These are phyloP conservation scores for Archivesica marissinica DNA, from an alignment of 1,140 invertebrate species.

Conservation along the genomic window DNA sequence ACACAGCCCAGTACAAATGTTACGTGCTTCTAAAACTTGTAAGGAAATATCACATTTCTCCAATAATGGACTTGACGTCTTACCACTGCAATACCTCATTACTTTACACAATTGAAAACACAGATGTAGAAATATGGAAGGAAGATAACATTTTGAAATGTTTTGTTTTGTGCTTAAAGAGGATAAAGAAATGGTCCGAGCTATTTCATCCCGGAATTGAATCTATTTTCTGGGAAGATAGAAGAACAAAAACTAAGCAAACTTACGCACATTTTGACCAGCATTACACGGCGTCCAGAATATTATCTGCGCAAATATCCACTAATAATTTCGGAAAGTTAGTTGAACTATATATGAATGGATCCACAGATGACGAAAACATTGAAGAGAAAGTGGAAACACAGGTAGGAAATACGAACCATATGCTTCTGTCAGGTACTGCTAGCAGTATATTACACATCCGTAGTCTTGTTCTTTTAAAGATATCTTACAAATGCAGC, in stretches of 20 bases:
- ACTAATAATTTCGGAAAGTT: conserved; percentile 11
- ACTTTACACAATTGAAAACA: conserved; percentile 34
- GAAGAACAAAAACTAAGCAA: background rate
- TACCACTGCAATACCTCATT: conserved; percentile 39
- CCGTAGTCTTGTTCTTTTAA: background rate
- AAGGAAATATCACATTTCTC: conserved; percentile 1
- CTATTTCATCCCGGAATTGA: conserved; percentile 30
- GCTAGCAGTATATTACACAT: background rate
- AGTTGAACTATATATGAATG: background rate
- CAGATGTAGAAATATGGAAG: background rate
- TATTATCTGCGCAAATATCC: background rate
- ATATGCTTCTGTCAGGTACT: background rate
- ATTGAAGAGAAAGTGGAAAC: background rate
- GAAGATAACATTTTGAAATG: conserved; percentile 26
- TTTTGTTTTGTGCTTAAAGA: conserved; percentile 1
- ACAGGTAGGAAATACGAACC: background rate
- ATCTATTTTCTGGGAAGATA: conserved; percentile 17
- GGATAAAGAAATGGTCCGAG: background rate
- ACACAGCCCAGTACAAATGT: conserved; percentile 34
- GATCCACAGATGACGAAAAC: background rate
- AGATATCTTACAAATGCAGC: background rate
- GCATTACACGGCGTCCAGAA: background rate
- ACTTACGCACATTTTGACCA: background rate
- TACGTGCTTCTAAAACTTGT: conserved; percentile 42
- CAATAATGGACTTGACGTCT: background rate